phyloP scores from a whole-genome alignment of 2,113 vertebrate species.

The Lagopus muta region DNA sequence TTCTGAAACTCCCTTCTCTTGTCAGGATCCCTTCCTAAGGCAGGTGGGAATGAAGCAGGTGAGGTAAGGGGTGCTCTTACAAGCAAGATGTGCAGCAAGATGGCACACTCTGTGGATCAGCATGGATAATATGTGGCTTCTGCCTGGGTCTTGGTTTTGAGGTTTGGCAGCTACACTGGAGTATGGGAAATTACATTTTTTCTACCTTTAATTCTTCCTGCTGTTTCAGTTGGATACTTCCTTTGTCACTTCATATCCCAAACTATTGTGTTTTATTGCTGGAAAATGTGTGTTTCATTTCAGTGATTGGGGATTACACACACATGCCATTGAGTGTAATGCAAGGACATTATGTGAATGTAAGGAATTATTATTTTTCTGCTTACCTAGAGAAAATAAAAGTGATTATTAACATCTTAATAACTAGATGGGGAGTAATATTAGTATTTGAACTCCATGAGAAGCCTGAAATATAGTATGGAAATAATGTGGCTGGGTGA shows the following conservation, averaged over 20 bases:
- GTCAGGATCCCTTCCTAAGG: fast-evolving
- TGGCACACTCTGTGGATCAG: not conserved
- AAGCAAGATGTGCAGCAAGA: not conserved
- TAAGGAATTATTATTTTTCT: slow-evolving; percentile 21
- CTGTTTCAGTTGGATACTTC: slow-evolving; percentile 52
- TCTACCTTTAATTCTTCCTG: slow-evolving; percentile 16
- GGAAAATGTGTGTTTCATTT: slow-evolving; percentile 59
- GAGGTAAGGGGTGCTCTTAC: not conserved
- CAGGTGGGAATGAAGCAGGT: fast-evolving
- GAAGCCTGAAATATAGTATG: slow-evolving; percentile 1
- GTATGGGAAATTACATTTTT: not conserved
- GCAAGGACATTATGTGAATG: not conserved
- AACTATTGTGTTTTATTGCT: slow-evolving; percentile 52
- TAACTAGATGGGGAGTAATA: slow-evolving; percentile 10
- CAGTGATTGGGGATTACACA: not conserved
- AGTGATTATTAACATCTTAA: not conserved
- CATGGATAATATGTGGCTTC: not conserved
- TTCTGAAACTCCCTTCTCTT: not conserved
- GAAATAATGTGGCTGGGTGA: not conserved
- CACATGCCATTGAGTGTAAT: not conserved
- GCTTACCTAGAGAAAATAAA: slow-evolving; percentile 51
- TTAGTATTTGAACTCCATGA: not conserved
- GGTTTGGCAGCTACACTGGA: not conserved
- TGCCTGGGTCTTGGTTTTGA: not conserved
- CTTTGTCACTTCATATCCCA: slow-evolving; percentile 57